Base-by-base conservation (phyloP, 2,113 vertebrate species). In the Heptranchias perlo region DNA sequence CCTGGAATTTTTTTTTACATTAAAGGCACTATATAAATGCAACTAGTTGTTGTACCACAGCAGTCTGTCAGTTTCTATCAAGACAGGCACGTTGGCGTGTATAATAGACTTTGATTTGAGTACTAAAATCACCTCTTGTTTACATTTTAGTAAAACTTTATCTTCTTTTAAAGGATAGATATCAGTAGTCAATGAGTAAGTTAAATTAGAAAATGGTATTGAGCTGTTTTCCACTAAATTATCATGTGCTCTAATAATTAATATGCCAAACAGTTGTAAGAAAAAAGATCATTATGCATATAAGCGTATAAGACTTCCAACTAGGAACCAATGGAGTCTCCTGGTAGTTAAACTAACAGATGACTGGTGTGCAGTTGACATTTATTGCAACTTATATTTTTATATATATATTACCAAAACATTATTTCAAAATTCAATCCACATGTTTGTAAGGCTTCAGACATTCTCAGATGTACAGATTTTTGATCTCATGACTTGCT, bases 401-500 rank as follows among this genome's bases (percentile, higher is more conserved):
- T n/a, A n/a, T n/a, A n/a, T n/a, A 39, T 91, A 54, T 39, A 44
- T 44, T 95, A 31, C 94, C 39, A 64, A 62, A 47, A 65, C 25
- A 76, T 76, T 76, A 64, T 64, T 65, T 65, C 35, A 95, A 67
- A 64, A 64, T 95, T 65, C 39, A 65, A 61, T 64, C 61, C 94
- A 67, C 61, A 67, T 95, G 61, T 62, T 67, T 31, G 35, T 28
- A 44, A 44, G 94, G 76, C 58, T 96, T 52, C 67, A 25, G 44
- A 58, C 47, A 47, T 8, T 52, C 65, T 21, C 35, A 65, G 76
- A 95, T 65, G 96, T 94, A 86, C 69, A 76, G 69, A 76, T 67
- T 96, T 69, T 54, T 73, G 21, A 58, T 76, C 69, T 95, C 47
- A 62, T 65, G 82, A 93, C 96, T 96, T 96, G 96, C 97, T 96